Base-by-base conservation (phyloP, 2,113 vertebrate genomes). In the Lanius ludovicianus region DNA sequence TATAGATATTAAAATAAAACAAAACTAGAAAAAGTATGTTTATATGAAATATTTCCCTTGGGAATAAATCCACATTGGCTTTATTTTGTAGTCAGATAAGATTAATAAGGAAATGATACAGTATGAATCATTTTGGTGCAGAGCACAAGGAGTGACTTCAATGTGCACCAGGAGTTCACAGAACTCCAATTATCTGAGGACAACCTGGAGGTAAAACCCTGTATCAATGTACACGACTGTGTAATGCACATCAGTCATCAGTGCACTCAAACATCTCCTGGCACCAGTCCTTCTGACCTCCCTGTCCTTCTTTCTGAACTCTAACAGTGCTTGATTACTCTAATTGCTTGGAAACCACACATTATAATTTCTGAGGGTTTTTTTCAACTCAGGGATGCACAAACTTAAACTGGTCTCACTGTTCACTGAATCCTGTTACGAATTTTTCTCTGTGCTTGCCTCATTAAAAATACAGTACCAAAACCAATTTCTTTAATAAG, bases 161-260 rank as follows among this genome's bases (percentile, higher is more conserved):
- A 31, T 10, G 42, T 28, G 15, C 62, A 67, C 4, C 37, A 57
- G 60, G 31, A 64, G 6, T n/a, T 91, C 76, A 23, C 31, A 64
- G 53, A 86, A 37, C 41, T 89, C 68, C 31, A 80, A n/a, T 57
- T 87, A 80, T 65, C 35, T 24, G n/a, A 63, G 52, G 42, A 50
- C 31, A 70, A 50, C 55, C 27, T 76, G 62, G 49, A 91, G 37
- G 17, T 41, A 81, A 79, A 94, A 12, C 7, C 35, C 57, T 53
- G 6, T 30, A 55, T 70, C 64, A 46, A 3, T 21, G 39, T 16
- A 78, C 13, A 67, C 0, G 0, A 8, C n/a, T 21, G 35, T 44
- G 27, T 9, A 68, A 49, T 15, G 15, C 31, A 57, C 42, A 75
- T 24, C 56, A 70, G 6, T 22, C 37, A 75, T 7, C 60, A 78